Conservation (phyloP, 2,888 invertebrate genomes). For the Cordilura impudica region DNA sequence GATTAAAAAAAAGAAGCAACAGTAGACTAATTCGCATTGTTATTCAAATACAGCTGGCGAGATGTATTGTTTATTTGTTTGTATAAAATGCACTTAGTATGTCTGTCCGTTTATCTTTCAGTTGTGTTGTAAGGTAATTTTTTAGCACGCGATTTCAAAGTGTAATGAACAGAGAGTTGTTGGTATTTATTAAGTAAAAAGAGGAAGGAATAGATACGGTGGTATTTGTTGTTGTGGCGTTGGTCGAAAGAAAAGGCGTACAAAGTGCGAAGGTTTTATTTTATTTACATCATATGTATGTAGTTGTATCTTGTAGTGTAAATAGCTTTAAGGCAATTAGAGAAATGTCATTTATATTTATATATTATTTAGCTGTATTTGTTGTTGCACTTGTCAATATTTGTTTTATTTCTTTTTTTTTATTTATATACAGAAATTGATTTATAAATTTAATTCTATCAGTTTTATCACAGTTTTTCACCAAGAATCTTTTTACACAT, state of each 20-base stretch:
- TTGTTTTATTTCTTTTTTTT: not conserved
- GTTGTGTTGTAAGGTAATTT: conserved; percentile 1
- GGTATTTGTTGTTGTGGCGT: conserved; percentile 8
- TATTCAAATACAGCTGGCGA: not conserved
- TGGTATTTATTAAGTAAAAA: not conserved
- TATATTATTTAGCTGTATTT: not conserved
- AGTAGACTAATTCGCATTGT: conserved; percentile 20
- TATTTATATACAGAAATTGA: not conserved
- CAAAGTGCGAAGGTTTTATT: conserved; percentile 10
- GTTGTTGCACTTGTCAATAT: conserved; percentile 9
- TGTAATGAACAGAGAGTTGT: not conserved
- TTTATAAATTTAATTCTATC: not conserved
- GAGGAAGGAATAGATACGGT: not conserved
- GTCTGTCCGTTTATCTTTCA: conserved; percentile 18
- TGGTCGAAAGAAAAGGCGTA: not conserved
- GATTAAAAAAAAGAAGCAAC: conserved; percentile 43
- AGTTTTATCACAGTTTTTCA: conserved; percentile 20
- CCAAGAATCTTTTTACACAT: conserved; percentile 19
- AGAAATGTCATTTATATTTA: not conserved
- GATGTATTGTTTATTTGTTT: conserved; percentile 12
- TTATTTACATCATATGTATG: too few species aligned
- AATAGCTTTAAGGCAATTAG: not conserved
- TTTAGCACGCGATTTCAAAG: conserved; percentile 35
- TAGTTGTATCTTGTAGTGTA: not conserved
- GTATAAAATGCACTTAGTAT: conserved; percentile 35